Conservation (phyloP, 1,140 invertebrate genomes). For the Drosophila tsacasi region DNA sequence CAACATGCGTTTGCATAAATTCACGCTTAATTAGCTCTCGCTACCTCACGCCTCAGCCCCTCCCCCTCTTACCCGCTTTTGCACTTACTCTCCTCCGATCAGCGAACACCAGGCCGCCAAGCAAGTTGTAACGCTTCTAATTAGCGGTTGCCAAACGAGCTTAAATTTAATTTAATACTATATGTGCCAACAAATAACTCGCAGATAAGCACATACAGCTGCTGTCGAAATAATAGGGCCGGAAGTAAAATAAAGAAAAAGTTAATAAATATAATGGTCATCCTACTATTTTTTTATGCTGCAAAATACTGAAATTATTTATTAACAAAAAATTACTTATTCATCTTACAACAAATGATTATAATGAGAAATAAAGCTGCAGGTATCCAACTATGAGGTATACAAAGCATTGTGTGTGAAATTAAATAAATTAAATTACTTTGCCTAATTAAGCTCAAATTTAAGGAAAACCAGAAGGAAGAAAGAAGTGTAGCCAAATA, state of each 20-base stretch:
- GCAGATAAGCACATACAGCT: background rate
- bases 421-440: no score
- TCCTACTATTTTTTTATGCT: fast-evolving
- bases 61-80: background rate
- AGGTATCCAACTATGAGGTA: background rate
- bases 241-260: background rate
- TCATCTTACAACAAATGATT: no score
- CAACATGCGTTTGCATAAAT: slow-evolving; percentile 81
- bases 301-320: background rate
- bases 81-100: background rate
- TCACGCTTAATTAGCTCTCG: slow-evolving; percentile 75
- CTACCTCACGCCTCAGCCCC: slow-evolving; percentile 23
- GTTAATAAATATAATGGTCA: background rate
- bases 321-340: background rate
- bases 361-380: no score
- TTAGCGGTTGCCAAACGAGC: slow-evolving; percentile 56
- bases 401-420: no score
- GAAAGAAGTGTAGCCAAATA: background rate
- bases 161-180: slow-evolving; percentile 62
- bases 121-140: slow-evolving; percentile 58
- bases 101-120: slow-evolving; percentile 12
- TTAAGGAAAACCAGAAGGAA: background rate
- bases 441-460: no score
- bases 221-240: no score
- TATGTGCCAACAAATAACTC: slow-evolving; percentile 10